Evolutionary conservation across 2,888 invertebrate species (phyloP).

Genomic region (Athetis lepigone): DNA sequence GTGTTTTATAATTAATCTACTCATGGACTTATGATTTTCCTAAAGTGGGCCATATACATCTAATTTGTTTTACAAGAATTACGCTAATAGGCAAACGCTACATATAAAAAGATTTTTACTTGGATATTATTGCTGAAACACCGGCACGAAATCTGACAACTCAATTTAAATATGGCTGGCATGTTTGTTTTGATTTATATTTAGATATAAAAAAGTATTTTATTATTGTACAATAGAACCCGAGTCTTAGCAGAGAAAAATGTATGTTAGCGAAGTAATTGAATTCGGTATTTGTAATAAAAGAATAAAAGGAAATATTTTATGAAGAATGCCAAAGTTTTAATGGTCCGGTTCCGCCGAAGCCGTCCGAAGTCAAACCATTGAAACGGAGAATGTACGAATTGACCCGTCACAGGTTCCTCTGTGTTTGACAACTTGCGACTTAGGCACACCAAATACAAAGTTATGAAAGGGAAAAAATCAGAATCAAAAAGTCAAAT

Average conservation of each 20-base stretch:
- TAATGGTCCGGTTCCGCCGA: conserved; percentile 36
- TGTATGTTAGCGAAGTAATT: conserved; percentile 22
- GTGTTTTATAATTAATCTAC: conserved; percentile 43
- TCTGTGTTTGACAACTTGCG: conserved; percentile 40
- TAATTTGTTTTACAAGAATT: conserved; percentile 27
- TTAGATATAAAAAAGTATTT: background rate
- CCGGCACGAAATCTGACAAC: conserved; percentile 29
- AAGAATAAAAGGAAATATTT: conserved; percentile 27
- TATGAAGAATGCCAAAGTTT: conserved; percentile 40
- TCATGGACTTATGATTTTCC: conserved; percentile 40
- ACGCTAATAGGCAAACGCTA: conserved; percentile 22
- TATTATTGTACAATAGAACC: conserved; percentile 16
- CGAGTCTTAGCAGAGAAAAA: conserved; percentile 8
- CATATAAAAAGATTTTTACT: conserved; percentile 20
- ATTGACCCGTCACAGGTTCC: conserved; percentile 12
- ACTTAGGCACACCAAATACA: conserved; percentile 7
- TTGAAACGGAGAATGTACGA: conserved; percentile 11
- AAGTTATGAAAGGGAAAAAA: no score
- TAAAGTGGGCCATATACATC: conserved; percentile 27
- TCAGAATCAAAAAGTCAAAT: no score
- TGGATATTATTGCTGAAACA: conserved; percentile 18
- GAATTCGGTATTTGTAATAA: conserved; percentile 28
- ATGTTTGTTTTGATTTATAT: conserved; percentile 24
- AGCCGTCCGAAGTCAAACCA: conserved; percentile 18
- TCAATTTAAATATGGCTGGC: conserved; percentile 26